phyloP scores from a whole-genome alignment of 2,797 vertebrate species.

The Lutjanus campechanus region DNA sequence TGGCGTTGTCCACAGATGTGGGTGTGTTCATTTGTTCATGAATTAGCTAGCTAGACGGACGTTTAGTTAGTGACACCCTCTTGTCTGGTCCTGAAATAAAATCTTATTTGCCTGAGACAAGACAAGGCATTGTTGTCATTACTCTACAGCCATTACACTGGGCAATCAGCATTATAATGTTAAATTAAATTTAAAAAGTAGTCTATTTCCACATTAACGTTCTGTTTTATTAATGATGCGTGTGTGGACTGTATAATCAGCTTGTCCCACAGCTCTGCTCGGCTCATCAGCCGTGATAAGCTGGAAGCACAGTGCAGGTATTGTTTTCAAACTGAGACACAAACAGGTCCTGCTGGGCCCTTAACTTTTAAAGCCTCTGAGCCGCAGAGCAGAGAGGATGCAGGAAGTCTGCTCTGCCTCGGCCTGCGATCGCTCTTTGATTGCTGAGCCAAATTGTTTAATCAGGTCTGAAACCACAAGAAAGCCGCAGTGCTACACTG shows the following conservation, averaged over 20 bases:
- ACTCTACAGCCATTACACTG: too few relatives aligned
- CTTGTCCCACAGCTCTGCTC: slow-evolving; percentile 36
- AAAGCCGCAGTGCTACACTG: slow-evolving; percentile 71
- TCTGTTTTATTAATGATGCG: slow-evolving; percentile 18
- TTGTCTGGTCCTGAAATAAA: too few relatives aligned
- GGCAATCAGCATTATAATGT: too few relatives aligned
- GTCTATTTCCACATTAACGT: background rate
- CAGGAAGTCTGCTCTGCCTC: slow-evolving; percentile 74
- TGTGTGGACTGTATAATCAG: slow-evolving; percentile 12
- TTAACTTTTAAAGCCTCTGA: slow-evolving; percentile 56
- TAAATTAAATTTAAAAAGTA: too few relatives aligned
- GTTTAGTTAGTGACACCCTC: too few relatives aligned
- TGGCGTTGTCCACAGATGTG: too few relatives aligned
- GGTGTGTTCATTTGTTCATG: too few relatives aligned
- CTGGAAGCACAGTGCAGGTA: slow-evolving; percentile 61
- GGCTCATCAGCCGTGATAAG: slow-evolving; percentile 60
- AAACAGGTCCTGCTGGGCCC: slow-evolving; percentile 65
- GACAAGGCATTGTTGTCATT: too few relatives aligned
- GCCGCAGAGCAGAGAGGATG: slow-evolving; percentile 57
- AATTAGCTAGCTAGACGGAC: too few relatives aligned
- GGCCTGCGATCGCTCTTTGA: slow-evolving; percentile 75
- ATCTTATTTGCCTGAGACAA: too few relatives aligned
- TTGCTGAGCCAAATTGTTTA: slow-evolving; percentile 82
- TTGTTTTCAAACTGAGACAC: slow-evolving; percentile 76
- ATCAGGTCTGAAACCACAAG: slow-evolving; percentile 81